Percentiles rank a stretch among this genome's conserved stretches.
Evolutionary conservation across 1,140 invertebrate species (phyloP).

Genomic region (Papilio xuthus): DNA sequence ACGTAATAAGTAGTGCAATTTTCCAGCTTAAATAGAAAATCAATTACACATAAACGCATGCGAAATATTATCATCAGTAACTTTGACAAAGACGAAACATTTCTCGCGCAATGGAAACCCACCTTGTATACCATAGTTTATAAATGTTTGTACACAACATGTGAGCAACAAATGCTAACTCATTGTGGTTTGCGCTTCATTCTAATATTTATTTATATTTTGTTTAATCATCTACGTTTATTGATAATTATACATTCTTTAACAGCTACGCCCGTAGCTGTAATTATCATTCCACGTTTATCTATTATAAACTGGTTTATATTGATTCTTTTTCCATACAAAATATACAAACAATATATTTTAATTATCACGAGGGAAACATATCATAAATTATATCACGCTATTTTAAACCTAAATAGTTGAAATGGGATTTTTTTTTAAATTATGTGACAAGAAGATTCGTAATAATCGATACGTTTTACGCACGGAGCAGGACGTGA

Average conservation of each 20-base stretch:
- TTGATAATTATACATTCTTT: conserved; percentile 4
- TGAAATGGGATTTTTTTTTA: no score
- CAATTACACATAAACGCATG: background rate
- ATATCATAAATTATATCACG: no score
- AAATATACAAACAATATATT: background rate
- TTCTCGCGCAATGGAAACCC: background rate
- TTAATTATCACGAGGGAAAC: no score
- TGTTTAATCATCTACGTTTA: conserved; percentile 7
- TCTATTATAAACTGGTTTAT: conserved; percentile 1
- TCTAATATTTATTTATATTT: background rate
- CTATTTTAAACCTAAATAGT: no score
- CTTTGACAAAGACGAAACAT: background rate
- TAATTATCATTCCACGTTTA: conserved; percentile 9
- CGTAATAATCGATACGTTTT: no score
- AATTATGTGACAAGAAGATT: no score
- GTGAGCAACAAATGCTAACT: background rate
- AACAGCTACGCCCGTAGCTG: conserved; percentile 7
- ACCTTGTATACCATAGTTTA: background rate
- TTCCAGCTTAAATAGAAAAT: background rate
- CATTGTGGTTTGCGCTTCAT: background rate
- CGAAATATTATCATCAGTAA: no score
- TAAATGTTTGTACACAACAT: conserved; percentile 8
- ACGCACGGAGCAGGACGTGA: no score
- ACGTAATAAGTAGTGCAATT: background rate
- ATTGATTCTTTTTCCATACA: background rate